phyloP scores from a whole-genome alignment of 2,888 invertebrate species.

The Platynereis dumerilii region DNA sequence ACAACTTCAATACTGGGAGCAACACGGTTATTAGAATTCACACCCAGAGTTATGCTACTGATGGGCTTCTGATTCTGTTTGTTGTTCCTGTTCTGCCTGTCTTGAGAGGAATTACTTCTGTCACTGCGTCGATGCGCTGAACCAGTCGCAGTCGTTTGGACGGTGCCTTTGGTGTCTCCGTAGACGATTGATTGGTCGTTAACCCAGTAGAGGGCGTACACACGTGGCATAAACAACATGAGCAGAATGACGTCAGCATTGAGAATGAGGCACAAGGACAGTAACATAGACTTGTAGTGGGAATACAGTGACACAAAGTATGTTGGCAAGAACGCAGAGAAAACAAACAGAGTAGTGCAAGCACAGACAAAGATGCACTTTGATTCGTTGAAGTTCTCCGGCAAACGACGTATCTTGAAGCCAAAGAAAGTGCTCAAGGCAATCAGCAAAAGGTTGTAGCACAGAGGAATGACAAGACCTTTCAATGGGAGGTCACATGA shows the following conservation, averaged over 20 bases:
- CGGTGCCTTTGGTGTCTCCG: too few relatives aligned
- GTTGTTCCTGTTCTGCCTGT: too few relatives aligned
- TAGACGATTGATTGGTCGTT: neutral
- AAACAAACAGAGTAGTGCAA: conserved; percentile 13
- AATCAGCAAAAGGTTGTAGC: conserved; percentile 11
- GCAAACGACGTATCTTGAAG: conserved; percentile 8
- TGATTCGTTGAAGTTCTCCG: conserved; percentile 17
- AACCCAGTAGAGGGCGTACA: conserved; percentile 10
- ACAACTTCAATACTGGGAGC: too few relatives aligned
- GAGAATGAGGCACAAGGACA: conserved; percentile 11
- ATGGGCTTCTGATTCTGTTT: too few relatives aligned
- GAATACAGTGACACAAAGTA: conserved; percentile 9
- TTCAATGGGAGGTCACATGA: conserved; percentile 5
- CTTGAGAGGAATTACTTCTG: too few relatives aligned
- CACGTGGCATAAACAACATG: neutral
- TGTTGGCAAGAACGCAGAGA: conserved; percentile 15
- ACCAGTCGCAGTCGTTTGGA: too few relatives aligned
- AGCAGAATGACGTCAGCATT: conserved; percentile 9
- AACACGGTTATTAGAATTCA: too few relatives aligned
- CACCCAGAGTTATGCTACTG: too few relatives aligned
- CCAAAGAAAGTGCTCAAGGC: neutral
- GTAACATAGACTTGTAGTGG: neutral
- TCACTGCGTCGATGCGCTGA: too few relatives aligned
- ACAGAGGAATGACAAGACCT: conserved; percentile 6
- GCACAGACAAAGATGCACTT: conserved; percentile 11